phyloP scores from a whole-genome alignment of 1,140 invertebrate species.

The Metopolophium dirhodum region DNA sequence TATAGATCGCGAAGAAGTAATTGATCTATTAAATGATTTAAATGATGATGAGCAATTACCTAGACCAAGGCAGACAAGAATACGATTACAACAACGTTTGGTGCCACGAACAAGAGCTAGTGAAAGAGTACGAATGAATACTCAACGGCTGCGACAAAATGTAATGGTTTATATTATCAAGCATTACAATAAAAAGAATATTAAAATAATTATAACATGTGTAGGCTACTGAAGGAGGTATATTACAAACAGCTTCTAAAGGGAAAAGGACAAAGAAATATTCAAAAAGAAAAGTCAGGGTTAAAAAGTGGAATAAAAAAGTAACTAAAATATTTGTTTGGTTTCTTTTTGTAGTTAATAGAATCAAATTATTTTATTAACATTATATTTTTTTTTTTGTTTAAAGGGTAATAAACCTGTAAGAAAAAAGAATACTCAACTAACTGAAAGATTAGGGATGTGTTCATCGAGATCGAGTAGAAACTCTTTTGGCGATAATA shows the following conservation, averaged over 20 bases:
- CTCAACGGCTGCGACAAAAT: slow-evolving; percentile 36
- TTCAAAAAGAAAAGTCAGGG: slow-evolving; percentile 23
- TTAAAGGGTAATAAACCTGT: background rate
- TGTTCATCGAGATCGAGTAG: slow-evolving; percentile 34
- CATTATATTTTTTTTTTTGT: background rate
- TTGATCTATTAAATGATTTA: slow-evolving; percentile 55
- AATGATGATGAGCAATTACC: slow-evolving; percentile 52
- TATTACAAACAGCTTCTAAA: background rate
- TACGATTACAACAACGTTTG: slow-evolving; percentile 63
- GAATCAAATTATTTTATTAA: background rate
- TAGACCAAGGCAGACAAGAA: slow-evolving; percentile 61
- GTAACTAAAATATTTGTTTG: background rate
- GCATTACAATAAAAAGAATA: background rate
- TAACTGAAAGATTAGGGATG: slow-evolving; percentile 25
- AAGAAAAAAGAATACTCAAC: slow-evolving; percentile 13
- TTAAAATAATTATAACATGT: background rate
- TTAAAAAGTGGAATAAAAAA: slow-evolving; percentile 15
- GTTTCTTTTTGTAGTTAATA: background rate
- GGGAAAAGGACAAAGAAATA: background rate
- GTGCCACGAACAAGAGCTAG: slow-evolving; percentile 71
- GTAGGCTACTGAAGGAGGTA: background rate
- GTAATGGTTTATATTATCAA: background rate
- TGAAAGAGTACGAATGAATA: slow-evolving; percentile 65
- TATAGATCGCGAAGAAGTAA: slow-evolving; percentile 26
- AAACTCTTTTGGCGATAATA: slow-evolving; percentile 25